These are phyloP conservation scores for Macrotis lagotis DNA, from an alignment of 2,113 vertebrate species.

Conservation along the genomic window DNA sequence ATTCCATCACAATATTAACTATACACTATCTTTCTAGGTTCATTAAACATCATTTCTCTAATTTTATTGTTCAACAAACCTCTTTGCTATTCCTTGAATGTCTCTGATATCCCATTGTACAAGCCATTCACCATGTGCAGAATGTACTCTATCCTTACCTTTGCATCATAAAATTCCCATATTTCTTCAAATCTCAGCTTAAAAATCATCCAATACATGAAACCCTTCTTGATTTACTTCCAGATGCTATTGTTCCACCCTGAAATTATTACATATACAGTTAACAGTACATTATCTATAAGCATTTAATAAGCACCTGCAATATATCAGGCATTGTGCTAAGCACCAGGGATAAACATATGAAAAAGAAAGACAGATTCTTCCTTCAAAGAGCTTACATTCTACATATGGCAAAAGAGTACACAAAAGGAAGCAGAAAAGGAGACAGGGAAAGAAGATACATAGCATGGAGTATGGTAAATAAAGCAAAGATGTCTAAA, in stretches of 20 bases:
- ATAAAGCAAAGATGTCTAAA: not conserved
- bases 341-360: not conserved
- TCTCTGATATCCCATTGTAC: not conserved
- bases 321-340: not conserved
- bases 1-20: not conserved
- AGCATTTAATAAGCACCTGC: not conserved
- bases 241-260: not conserved
- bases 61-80: not conserved
- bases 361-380: not conserved
- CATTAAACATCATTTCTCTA: not conserved
- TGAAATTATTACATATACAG: not conserved
- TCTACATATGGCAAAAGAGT: not conserved
- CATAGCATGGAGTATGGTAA: not conserved
- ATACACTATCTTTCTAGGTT: not conserved
- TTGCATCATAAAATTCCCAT: not conserved
- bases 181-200: not conserved
- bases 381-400: not conserved
- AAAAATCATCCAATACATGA: not conserved
- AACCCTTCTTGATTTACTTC: not conserved
- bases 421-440: not conserved
- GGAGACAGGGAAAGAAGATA: not conserved
- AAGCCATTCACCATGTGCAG: not conserved
- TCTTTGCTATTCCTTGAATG: not conserved
- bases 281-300: not conserved
- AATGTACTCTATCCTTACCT: not conserved